These are phyloP conservation scores for Notothenia rossii DNA, from an alignment of 2,113 vertebrate species.

Conservation along the genomic window DNA sequence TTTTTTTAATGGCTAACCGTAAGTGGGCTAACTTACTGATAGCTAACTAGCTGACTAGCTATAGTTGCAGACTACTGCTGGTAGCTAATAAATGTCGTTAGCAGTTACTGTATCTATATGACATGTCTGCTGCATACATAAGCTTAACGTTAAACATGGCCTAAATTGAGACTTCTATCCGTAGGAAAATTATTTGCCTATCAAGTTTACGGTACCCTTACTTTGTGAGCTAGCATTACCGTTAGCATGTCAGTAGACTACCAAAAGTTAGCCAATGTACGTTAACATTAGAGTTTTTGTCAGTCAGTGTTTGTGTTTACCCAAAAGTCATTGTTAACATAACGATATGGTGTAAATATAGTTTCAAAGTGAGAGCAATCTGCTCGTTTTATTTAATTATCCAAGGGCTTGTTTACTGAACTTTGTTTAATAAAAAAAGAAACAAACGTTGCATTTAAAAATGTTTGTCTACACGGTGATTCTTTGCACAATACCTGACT, in stretches of 20 bases:
- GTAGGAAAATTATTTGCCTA: not conserved
- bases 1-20: conserved; percentile 7
- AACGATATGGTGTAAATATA: not conserved
- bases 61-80: conserved; percentile 21
- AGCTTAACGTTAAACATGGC: not conserved
- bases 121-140: conserved; percentile 1
- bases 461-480: not conserved
- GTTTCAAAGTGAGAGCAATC: not conserved
- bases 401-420: not conserved
- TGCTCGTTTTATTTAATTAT: not conserved
- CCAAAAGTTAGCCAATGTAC: conserved; percentile 38
- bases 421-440: not conserved
- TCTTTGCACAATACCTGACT: not conserved
- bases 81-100: conserved; percentile 9
- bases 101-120: not conserved
- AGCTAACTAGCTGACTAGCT: conserved; percentile 29
- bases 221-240: conserved; percentile 20
- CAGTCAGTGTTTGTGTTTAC: not conserved
- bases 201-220: not conserved
- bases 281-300: conserved; percentile 8
- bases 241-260: conserved; percentile 39
- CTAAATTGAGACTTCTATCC: not conserved
- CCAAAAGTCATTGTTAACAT: not conserved
- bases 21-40: conserved; percentile 23
- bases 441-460: not conserved